Evolutionary conservation across 2,113 vertebrate species (phyloP).

Genomic region (Delphinus delphis): DNA sequence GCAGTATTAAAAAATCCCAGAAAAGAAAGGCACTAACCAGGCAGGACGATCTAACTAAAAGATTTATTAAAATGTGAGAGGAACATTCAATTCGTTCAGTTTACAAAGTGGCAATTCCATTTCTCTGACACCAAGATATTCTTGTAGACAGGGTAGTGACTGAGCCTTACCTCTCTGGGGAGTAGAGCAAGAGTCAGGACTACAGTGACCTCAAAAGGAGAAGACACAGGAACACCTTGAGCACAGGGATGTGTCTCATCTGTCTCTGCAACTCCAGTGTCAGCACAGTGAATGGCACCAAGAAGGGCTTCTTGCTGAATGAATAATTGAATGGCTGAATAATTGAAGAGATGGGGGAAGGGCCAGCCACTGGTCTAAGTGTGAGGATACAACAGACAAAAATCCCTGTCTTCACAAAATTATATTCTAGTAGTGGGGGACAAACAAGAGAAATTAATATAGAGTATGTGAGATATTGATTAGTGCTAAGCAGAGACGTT

Average conservation of each 20-base stretch:
- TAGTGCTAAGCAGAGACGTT: background rate
- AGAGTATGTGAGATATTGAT: background rate
- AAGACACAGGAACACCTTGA: background rate
- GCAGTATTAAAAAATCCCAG: background rate
- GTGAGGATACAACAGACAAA: background rate
- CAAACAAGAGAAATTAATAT: background rate
- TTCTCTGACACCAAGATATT: background rate
- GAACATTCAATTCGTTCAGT: background rate
- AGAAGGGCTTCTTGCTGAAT: background rate
- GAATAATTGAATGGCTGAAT: background rate
- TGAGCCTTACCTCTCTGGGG: background rate
- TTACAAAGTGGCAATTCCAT: background rate
- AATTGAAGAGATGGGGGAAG: background rate
- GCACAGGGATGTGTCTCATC: background rate
- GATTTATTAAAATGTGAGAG: background rate
- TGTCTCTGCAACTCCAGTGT: background rate
- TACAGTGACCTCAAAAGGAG: background rate
- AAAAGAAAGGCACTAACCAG: conserved; percentile 22
- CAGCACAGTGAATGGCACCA: background rate
- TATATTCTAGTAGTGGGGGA: background rate
- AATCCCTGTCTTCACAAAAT: background rate
- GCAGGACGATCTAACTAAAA: background rate
- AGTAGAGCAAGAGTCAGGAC: background rate
- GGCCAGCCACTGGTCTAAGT: background rate
- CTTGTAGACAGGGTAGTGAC: background rate